Base-by-base conservation (phyloP, 2,888 invertebrate genomes). In the Criorhina ranunculi region DNA sequence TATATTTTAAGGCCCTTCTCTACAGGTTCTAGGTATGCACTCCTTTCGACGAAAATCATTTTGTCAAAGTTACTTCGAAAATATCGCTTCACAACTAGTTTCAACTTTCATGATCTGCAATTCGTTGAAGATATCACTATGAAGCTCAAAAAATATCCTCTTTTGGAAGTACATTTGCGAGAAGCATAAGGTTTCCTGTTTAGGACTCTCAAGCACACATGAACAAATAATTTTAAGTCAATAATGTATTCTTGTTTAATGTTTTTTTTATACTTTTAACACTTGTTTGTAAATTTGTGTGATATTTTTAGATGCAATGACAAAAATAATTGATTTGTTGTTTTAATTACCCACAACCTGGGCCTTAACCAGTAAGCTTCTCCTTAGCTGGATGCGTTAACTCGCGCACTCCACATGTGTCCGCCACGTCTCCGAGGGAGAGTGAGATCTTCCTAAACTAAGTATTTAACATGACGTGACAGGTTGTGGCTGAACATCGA, bases 91-190 rank as follows among this genome's bases (percentile, higher is more conserved):
- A 87, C 87, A 11, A 91, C 91, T 0, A 88, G 83, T 11, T 90
- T 90, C 51, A 88, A 88, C 6, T 90, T 90, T 64, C 82, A 90
- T 46, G 89, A 90, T 78, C 87, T 91, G n/a, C 87, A 89, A 37
- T 91, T 90, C 76, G 88, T 90, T 1, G 90, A 91, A 72, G 89
- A 90, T 55, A 89, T 91, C 5, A 90, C 91, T 0, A 79, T 91
- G 2, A 91, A 91, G 64, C 80, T 91, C 0, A 90, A 88, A 42
- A 86, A 87, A 29, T 87, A 88, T 33, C 91, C 91, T 5, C 60
- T 88, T 6, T 33, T 91, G 35, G 87, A 88, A 66, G 46, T 91
- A 8, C 77, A 88, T 66, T 76, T 86, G 57, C 87, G 90, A 77
- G 55, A 79, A 33, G 11, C 60, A 3, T 87, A n/a, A 83, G 1